Evolutionary conservation across 2,797 vertebrate genomes (phyloP).

Genomic region (Pseudochaenichthys georgianus): DNA sequence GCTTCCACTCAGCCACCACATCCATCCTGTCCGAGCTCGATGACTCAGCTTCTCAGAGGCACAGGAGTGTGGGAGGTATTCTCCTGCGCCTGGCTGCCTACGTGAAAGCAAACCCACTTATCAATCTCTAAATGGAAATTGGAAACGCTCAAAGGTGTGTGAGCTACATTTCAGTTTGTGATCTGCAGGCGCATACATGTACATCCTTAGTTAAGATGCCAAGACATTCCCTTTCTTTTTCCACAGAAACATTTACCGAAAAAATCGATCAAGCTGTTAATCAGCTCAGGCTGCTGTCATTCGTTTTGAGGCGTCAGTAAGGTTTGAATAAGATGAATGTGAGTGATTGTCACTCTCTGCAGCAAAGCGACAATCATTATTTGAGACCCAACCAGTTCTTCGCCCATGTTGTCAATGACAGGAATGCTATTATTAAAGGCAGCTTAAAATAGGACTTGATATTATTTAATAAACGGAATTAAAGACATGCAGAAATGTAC

Average conservation of each 20-base stretch:
- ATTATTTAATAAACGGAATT: neutral
- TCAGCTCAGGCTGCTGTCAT: slow-evolving; percentile 34
- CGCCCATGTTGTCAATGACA: slow-evolving; percentile 45
- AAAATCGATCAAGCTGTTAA: slow-evolving; percentile 35
- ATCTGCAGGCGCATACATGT: slow-evolving; percentile 31
- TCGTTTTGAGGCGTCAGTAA: slow-evolving; percentile 39
- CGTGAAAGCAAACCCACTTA: slow-evolving; percentile 73
- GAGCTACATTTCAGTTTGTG: slow-evolving; percentile 7
- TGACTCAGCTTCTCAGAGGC: slow-evolving; percentile 82
- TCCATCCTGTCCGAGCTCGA: slow-evolving; percentile 67
- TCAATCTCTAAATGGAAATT: slow-evolving; percentile 47
- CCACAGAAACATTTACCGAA: slow-evolving; percentile 16
- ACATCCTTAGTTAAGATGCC: neutral
- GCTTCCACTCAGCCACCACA: slow-evolving; percentile 65
- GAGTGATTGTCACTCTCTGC: slow-evolving; percentile 43
- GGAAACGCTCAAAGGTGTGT: slow-evolving; percentile 32
- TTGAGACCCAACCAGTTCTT: slow-evolving; percentile 43
- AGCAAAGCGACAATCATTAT: slow-evolving; percentile 30
- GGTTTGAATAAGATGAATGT: slow-evolving; percentile 45
- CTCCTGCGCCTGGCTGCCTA: slow-evolving; percentile 70
- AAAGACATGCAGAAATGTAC: neutral
- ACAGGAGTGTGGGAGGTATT: slow-evolving; percentile 76
- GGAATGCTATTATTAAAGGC: slow-evolving; percentile 53
- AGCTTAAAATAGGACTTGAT: slow-evolving; percentile 56
- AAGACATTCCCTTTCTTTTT: slow-evolving; percentile 12